Evolutionary conservation across 2,888 invertebrate species (phyloP).

Genomic region (Pterostichus madidus): DNA sequence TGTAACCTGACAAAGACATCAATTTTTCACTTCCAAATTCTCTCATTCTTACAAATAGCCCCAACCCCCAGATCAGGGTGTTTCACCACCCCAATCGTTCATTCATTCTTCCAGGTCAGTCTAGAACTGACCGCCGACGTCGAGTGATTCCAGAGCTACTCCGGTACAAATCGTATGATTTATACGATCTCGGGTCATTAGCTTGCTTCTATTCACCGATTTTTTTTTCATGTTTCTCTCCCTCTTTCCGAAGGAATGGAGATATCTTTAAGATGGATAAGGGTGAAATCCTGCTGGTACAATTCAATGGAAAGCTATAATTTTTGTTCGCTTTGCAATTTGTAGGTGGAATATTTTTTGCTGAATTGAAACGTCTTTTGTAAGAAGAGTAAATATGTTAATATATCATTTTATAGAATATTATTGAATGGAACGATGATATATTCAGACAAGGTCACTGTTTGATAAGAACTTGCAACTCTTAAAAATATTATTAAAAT

Average conservation of each 20-base stretch:
- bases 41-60: background rate
- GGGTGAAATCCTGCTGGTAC: slow-evolving; percentile 7
- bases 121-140: background rate
- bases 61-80: background rate
- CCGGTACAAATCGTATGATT: slow-evolving; percentile 6
- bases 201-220: background rate
- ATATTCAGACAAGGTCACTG: background rate
- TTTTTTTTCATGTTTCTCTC: background rate
- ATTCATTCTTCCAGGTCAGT: slow-evolving; percentile 11
- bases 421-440: no score
- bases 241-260: background rate
- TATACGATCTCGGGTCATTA: background rate
- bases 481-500: no score
- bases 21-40: slow-evolving; percentile 3
- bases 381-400: slow-evolving; percentile 25
- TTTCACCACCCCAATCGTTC: background rate
- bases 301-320: slow-evolving; percentile 32
- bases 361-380: slow-evolving; percentile 23
- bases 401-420: slow-evolving; percentile 23
- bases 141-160: background rate
- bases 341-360: slow-evolving; percentile 33
- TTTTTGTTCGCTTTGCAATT: slow-evolving; percentile 28
- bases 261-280: slow-evolving; percentile 23
- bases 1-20: background rate
- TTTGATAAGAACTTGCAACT: background rate